A percentile compares a stretch with the other conserved stretches of the same genome.
Evolutionary conservation across 2,888 invertebrate species (phyloP).

Genomic region (Cordilura impudica): DNA sequence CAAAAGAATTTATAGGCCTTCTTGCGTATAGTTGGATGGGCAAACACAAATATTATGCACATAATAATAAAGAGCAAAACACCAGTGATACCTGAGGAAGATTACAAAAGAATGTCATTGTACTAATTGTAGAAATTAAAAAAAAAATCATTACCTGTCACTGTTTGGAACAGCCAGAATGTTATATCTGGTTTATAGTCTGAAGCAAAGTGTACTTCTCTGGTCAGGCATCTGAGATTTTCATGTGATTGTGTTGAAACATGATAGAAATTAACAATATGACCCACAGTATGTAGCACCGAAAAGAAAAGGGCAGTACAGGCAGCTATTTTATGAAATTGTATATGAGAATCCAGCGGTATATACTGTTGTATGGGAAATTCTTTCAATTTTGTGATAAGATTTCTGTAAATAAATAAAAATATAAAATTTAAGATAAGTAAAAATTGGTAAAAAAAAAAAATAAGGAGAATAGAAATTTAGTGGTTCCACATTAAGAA

Average conservation of each 20-base stretch:
- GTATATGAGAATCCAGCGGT: conserved; percentile 95
- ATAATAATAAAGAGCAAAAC: conserved; percentile 92
- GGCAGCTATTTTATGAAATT: conserved; percentile 97
- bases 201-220: conserved; percentile 95
- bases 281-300: conserved; percentile 93
- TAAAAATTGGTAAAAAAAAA: too few relatives aligned
- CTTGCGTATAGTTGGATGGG: conserved; percentile 93
- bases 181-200: conserved; percentile 96
- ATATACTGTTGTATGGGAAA: conserved; percentile 96
- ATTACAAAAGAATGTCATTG: not conserved
- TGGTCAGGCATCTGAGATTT: conserved; percentile 93
- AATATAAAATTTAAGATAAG: too few relatives aligned
- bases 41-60: conserved; percentile 97
- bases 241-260: conserved; percentile 96
- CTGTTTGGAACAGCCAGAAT: conserved; percentile 96
- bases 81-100: conserved; percentile 86
- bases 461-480: too few relatives aligned
- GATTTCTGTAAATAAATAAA: conserved; percentile 87
- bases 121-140: not conserved
- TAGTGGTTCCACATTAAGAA: too few relatives aligned
- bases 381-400: conserved; percentile 95
- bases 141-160: conserved; percentile 84
- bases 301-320: conserved; percentile 96
- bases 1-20: conserved; percentile 97
- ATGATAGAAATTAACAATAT: conserved; percentile 98